These are phyloP conservation scores for Lasioglossum pauxillum DNA, from an alignment of 2,888 invertebrate genomes.

Conservation along the genomic window DNA sequence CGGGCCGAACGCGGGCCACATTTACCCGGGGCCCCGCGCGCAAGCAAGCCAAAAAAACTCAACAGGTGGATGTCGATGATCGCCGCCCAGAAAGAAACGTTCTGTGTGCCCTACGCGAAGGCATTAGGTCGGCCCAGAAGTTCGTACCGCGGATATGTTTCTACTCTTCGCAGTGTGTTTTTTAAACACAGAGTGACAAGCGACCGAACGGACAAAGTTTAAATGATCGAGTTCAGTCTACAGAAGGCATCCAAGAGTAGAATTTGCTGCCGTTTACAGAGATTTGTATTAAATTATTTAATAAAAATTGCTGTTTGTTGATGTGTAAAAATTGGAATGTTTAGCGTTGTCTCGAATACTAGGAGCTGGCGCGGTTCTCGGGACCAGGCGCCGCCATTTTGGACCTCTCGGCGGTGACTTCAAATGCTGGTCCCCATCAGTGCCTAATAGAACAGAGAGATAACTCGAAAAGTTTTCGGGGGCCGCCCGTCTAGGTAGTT, in stretches of 20 bases:
- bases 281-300: background rate
- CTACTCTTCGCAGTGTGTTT: too few species aligned
- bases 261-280: too few species aligned
- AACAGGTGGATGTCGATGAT: background rate
- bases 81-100: background rate
- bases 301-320: background rate
- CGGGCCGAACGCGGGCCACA: conserved; percentile 27
- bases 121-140: background rate
- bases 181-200: too few species aligned
- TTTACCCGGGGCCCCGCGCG: background rate
- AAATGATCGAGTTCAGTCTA: too few species aligned
- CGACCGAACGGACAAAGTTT: too few species aligned
- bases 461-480: background rate
- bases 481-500: background rate
- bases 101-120: background rate
- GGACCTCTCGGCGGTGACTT: background rate
- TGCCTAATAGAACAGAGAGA: background rate
- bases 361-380: too few species aligned
- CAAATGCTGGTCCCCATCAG: background rate
- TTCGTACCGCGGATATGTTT: too few species aligned
- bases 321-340: background rate
- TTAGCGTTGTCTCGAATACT: too few species aligned
- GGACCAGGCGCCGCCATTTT: background rate
- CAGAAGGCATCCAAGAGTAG: too few species aligned
- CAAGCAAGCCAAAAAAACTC: background rate